Percentiles rank a stretch among this genome's conserved stretches.
Evolutionary conservation across 2,113 vertebrate genomes (phyloP).

Genomic region (Tetraodon nigroviridis): DNA sequence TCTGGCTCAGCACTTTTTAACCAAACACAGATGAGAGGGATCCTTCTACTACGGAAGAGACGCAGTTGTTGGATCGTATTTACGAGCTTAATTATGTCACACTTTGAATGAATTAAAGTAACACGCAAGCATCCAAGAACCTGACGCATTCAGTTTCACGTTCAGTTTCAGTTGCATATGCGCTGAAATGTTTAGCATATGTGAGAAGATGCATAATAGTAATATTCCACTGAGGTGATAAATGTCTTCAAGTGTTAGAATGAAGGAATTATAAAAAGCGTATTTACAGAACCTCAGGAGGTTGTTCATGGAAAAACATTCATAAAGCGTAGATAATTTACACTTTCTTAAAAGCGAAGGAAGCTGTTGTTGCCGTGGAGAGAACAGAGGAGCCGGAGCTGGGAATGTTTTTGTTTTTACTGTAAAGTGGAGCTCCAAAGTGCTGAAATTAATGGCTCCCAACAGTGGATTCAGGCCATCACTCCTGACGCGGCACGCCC

Average conservation of each 20-base stretch:
- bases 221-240: not conserved
- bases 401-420: not conserved
- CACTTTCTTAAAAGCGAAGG: not conserved
- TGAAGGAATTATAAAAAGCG: not conserved
- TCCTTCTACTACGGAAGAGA: not conserved
- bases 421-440: not conserved
- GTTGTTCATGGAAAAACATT: not conserved
- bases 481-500: not conserved
- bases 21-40: constrained; percentile 19
- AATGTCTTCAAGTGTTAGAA: not conserved
- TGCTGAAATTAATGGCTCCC: not conserved
- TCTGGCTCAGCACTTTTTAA: constrained; percentile 17
- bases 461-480: not conserved
- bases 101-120: constrained; percentile 2
- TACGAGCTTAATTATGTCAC: not conserved
- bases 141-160: not conserved
- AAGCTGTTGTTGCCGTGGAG: not conserved
- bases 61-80: constrained; percentile 1
- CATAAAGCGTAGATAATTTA: not conserved
- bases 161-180: too few species aligned
- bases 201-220: not conserved
- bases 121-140: too few species aligned
- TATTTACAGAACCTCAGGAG: constrained; percentile 19
- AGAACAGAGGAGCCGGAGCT: not conserved
- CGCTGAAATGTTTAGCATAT: not conserved